Evolutionary conservation across 2,113 vertebrate species (phyloP).

Genomic region (Podocnemis expansa): DNA sequence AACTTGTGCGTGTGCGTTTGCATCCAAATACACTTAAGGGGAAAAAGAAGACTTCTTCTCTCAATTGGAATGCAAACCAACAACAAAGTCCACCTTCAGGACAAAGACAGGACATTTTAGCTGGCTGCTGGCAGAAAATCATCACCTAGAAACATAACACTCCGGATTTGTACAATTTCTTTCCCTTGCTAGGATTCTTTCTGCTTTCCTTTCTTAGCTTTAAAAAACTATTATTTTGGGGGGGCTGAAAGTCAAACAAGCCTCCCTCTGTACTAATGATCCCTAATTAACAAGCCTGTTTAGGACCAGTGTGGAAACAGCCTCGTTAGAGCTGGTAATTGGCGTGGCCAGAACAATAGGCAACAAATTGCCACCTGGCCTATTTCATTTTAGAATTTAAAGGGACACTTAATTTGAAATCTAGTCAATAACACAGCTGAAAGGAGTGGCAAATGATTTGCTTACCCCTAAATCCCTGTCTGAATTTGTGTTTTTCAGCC

Average conservation of each 20-base stretch:
- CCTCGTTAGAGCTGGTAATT: background rate
- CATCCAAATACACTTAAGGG: background rate
- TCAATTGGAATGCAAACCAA: background rate
- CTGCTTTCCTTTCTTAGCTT: background rate
- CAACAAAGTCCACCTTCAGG: rapidly evolving
- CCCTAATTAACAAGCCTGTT: background rate
- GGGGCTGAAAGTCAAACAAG: background rate
- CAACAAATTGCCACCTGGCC: rapidly evolving
- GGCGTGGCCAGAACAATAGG: rapidly evolving
- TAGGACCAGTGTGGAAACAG: background rate
- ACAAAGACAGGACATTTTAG: background rate
- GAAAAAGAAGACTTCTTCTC: rapidly evolving
- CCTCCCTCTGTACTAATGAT: rapidly evolving
- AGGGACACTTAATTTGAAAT: background rate
- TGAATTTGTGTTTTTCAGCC: background rate
- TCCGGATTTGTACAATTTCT: background rate
- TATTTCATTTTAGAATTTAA: background rate
- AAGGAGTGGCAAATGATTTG: background rate
- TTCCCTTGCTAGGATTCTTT: background rate
- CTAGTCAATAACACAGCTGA: rapidly evolving
- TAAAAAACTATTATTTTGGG: background rate
- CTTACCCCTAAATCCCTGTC: background rate
- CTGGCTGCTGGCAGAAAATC: background rate
- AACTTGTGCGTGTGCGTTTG: background rate
- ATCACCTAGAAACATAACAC: background rate